Conservation (phyloP, 2,888 invertebrate species). For the Arctia plantaginis region DNA sequence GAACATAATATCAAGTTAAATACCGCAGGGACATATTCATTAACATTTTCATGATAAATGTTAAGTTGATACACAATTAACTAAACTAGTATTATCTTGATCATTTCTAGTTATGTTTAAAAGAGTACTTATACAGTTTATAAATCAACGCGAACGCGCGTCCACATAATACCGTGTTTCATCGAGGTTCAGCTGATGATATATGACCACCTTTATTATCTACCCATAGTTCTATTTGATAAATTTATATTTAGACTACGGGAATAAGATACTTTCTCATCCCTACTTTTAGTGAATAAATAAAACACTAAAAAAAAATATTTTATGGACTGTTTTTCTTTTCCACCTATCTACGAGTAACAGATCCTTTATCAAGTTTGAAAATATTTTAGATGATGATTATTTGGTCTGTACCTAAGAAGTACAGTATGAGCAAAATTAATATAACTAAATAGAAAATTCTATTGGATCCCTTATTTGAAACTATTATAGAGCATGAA, state of each 20-base stretch:
- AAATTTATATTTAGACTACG: not conserved
- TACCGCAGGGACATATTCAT: too few relatives aligned
- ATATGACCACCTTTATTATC: conserved; percentile 72
- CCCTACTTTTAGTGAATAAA: not conserved
- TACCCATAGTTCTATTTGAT: not conserved
- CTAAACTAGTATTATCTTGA: conserved; percentile 34
- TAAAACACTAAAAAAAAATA: not conserved
- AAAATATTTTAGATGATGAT: not conserved
- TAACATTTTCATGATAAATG: not conserved
- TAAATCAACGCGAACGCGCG: conserved; percentile 84
- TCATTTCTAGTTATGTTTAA: conserved; percentile 76
- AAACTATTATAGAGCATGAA: not conserved
- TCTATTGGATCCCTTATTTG: not conserved
- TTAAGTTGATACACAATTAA: not conserved
- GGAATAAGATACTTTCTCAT: conserved; percentile 24
- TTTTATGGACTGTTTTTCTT: not conserved
- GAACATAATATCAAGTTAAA: not conserved
- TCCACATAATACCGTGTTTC: conserved; percentile 78
- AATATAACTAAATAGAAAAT: not conserved
- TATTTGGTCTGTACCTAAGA: not conserved
- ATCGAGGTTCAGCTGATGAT: conserved; percentile 78
- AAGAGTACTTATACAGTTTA: conserved; percentile 81
- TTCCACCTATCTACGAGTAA: not conserved
- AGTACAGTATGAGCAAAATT: not conserved
- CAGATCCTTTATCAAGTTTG: not conserved